Base-by-base conservation (phyloP, 2,797 vertebrate species). In the Characodon lateralis region DNA sequence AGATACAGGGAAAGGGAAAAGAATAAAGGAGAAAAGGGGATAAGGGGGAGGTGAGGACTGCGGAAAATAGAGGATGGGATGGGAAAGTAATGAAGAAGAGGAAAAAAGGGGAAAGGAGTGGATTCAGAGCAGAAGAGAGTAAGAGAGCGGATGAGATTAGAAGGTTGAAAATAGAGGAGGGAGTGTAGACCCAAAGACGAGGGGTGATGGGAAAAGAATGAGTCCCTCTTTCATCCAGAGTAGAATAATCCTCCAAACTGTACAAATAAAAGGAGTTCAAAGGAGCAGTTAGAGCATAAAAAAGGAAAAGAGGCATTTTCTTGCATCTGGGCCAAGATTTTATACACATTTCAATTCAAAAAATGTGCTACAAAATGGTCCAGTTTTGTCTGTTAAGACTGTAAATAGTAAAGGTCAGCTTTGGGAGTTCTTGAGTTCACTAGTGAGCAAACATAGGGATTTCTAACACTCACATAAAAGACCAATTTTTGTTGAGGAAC, bases 211-310 rank as follows among this genome's bases (percentile, higher is more conserved):
- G 76, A 89, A 80, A 82, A 85, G 86, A 90, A 81, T 83, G 20
- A 82, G 78, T 89, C 86, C 79, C 69, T 76, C 90, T 90, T 91
- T 89, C 79, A 91, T 82, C 84, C 84, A 72, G 85, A 87, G 81
- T 79, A 72, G 83, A 91, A 88, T 93, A 92, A 93, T 92, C 89
- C 88, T 65, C 59, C 78, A 92, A 92, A 93, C 79, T 89, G 82
- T 74, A 83, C 71, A 69, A 89, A 93, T 93, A 90, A 88, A 26
- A 56, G 65, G 70, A 90, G 90, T 91, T 93, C 83, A 92, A 91
- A 91, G 86, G 74, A 86, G 70, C 78, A 74, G 82, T 83, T 83
- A 80, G 74, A 91, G 78, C 72, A 74, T 74, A 69, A 78, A 81
- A 78, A 71, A n/a, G 39, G 24, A 63, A 74, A 65, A 43, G 43